Evolutionary conservation across 1,140 invertebrate genomes (phyloP).

Genomic region (Caenorhabditis inopinata): DNA sequence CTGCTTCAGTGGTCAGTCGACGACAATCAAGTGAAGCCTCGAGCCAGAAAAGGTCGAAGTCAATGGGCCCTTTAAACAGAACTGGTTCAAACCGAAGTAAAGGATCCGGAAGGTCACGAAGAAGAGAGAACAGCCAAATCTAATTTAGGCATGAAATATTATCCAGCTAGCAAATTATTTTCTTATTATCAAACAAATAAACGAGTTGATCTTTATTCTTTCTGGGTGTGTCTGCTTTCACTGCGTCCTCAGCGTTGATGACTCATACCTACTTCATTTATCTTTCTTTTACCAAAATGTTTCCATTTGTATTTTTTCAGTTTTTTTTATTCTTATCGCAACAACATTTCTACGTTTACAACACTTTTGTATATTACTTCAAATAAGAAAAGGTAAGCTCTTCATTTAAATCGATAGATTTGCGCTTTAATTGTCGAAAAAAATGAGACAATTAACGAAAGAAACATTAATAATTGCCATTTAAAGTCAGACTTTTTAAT

Average conservation of each 20-base stretch:
- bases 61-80: slow-evolving; percentile 52
- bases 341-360: background rate
- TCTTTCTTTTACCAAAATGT: background rate
- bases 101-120: slow-evolving; percentile 27
- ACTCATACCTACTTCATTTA: background rate
- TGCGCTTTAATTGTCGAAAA: no score
- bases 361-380: background rate
- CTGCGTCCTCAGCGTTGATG: slow-evolving; percentile 37
- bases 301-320: background rate
- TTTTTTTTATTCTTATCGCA: background rate
- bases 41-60: slow-evolving; percentile 52
- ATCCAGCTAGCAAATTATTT: slow-evolving; percentile 7
- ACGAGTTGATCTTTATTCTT: background rate
- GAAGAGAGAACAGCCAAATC: slow-evolving; percentile 46
- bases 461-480: no score
- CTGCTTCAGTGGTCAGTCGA: slow-evolving; percentile 31
- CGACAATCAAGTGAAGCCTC: slow-evolving; percentile 49
- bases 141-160: background rate
- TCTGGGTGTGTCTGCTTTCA: background rate
- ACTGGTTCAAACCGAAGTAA: slow-evolving; percentile 43
- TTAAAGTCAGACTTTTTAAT: no score
- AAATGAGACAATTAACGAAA: no score
- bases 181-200: slow-evolving; percentile 35
- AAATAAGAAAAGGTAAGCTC: background rate
- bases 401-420: no score